Evolutionary conservation across 1,140 invertebrate species (phyloP).

Genomic region (Amphibalanus amphitrite): DNA sequence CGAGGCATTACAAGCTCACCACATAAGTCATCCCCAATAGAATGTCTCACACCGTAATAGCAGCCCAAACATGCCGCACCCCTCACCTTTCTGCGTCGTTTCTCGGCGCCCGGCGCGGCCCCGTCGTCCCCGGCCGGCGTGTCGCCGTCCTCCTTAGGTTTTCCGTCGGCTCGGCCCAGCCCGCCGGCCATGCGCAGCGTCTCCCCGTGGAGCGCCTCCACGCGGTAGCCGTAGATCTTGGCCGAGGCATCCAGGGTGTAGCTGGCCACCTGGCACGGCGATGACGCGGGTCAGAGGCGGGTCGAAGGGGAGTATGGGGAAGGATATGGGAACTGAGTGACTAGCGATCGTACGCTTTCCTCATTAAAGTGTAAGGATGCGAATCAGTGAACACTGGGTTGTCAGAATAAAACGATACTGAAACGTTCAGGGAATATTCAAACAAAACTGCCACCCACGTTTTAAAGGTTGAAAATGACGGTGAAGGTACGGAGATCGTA

Average conservation of each 20-base stretch:
- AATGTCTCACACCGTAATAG: too few species aligned
- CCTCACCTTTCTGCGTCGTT: background rate
- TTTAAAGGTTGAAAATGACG: too few species aligned
- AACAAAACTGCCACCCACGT: background rate
- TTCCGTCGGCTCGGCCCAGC: conserved; percentile 29
- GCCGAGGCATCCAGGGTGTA: conserved; percentile 61
- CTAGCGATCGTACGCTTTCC: background rate
- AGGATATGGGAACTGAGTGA: background rate
- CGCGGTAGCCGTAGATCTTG: conserved; percentile 62
- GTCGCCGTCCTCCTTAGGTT: conserved; percentile 28
- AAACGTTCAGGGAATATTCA: background rate
- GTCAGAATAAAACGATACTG: too few species aligned
- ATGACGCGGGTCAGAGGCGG: background rate
- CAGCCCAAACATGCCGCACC: too few species aligned
- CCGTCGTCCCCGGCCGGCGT: conserved; percentile 23
- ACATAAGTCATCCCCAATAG: too few species aligned
- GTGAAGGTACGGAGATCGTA: too few species aligned
- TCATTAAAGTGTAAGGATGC: background rate
- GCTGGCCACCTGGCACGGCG: conserved; percentile 43
- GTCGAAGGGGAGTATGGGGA: background rate
- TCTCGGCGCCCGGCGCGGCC: conserved; percentile 14
- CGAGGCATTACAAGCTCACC: too few species aligned
- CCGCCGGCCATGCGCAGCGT: conserved; percentile 55
- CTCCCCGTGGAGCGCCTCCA: conserved; percentile 57
- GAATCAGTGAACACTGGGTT: too few species aligned